phyloP scores from a whole-genome alignment of 2,888 invertebrate species.

The Poecilobothrus nobilitatus region DNA sequence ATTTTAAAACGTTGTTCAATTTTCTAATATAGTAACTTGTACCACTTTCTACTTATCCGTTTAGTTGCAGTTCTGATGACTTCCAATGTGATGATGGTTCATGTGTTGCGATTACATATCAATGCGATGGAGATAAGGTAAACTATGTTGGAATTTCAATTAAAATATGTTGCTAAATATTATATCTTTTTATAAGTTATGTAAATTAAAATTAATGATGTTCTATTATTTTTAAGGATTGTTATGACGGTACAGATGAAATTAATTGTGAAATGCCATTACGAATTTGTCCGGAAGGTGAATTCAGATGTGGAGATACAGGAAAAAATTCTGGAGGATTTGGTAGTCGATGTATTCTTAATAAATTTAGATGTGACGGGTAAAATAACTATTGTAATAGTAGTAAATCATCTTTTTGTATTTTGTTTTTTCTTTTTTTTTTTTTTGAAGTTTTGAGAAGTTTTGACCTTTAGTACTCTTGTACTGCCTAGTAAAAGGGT shows the following conservation, averaged over 20 bases:
- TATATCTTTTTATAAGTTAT: too few relatives aligned
- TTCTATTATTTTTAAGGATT: constrained; percentile 51
- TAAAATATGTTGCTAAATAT: too few relatives aligned
- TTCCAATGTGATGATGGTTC: constrained; percentile 65
- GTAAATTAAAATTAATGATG: too few relatives aligned
- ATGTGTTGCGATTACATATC: constrained; percentile 64
- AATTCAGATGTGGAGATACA: constrained; percentile 62
- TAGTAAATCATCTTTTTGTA: too few relatives aligned
- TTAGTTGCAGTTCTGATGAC: constrained; percentile 63
- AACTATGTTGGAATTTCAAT: neutral
- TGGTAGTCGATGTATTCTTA: constrained; percentile 56
- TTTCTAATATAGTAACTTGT: too few relatives aligned
- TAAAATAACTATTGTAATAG: neutral
- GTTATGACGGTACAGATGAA: constrained; percentile 68
- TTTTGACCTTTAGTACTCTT: too few relatives aligned
- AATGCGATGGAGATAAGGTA: constrained; percentile 55
- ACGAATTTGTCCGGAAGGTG: constrained; percentile 60
- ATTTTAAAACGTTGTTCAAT: too few relatives aligned
- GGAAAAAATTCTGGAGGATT: constrained; percentile 44
- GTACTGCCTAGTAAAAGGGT: too few relatives aligned
- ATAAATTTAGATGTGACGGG: constrained; percentile 71
- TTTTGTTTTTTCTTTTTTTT: too few relatives aligned
- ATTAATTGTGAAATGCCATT: constrained; percentile 51
- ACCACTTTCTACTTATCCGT: constrained; percentile 19
- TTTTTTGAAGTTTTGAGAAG: too few relatives aligned